Evolutionary conservation across 2,113 vertebrate genomes (phyloP).

Genomic region (Crocuta crocuta): DNA sequence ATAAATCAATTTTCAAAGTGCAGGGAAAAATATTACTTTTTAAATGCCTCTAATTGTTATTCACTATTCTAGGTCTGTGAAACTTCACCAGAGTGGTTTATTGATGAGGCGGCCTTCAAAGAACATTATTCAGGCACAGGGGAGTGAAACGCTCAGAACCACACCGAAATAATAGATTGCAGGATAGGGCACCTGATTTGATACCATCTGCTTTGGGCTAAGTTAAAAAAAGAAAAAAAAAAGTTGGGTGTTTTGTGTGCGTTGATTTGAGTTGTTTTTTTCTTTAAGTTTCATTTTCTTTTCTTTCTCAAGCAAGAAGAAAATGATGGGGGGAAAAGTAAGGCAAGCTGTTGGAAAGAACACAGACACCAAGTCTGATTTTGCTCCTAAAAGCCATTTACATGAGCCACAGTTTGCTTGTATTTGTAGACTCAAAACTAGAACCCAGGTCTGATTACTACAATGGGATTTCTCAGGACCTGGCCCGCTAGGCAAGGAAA

Average conservation of each 20-base stretch:
- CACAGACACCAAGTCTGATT: background rate
- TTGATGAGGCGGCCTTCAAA: conserved; percentile 85
- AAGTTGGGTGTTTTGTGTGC: background rate
- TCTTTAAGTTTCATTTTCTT: background rate
- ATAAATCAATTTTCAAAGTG: conserved; percentile 87
- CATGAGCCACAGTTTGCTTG: background rate
- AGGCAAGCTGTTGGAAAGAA: background rate
- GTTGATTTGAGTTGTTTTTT: conserved; percentile 4
- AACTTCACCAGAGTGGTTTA: conserved; percentile 83
- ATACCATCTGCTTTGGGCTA: conserved; percentile 75
- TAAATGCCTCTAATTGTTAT: conserved; percentile 87
- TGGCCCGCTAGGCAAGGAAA: conserved; percentile 63
- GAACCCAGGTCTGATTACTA: background rate
- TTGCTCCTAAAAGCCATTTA: background rate
- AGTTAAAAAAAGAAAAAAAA: conserved; percentile 63
- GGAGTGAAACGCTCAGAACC: background rate
- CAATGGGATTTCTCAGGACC: conserved; percentile 34
- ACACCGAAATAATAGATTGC: conserved; percentile 70
- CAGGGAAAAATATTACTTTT: conserved; percentile 86
- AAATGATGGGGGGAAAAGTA: background rate
- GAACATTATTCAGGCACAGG: conserved; percentile 82
- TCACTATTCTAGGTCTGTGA: conserved; percentile 85
- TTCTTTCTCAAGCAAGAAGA: background rate
- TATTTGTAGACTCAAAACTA: background rate
- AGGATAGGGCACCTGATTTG: conserved; percentile 34